Percentiles rank a stretch among this genome's conserved stretches.
Conservation (phyloP, 2,113 vertebrate genomes). For the Psammodynastes pulverulentus region DNA sequence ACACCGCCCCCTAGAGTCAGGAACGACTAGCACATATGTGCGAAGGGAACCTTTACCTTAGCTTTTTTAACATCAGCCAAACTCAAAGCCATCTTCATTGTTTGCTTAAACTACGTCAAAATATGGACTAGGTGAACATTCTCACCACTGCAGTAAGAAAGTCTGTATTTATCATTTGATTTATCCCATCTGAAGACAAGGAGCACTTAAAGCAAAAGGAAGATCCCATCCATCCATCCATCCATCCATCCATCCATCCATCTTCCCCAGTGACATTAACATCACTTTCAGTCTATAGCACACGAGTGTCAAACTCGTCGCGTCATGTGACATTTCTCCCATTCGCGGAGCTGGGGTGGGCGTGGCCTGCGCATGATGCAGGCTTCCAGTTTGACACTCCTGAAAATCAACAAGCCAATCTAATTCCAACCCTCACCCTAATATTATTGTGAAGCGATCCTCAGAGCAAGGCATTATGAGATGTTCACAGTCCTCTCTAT, state of each 20-base stretch:
- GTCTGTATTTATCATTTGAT: neutral
- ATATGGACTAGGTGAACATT: neutral
- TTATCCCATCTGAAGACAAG: neutral
- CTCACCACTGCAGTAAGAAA: neutral
- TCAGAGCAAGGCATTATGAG: neutral
- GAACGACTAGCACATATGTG: too few relatives aligned
- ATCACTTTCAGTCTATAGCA: neutral
- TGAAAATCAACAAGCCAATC: neutral
- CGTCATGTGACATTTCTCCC: too few relatives aligned
- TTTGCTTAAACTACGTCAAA: neutral
- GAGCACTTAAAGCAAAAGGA: neutral
- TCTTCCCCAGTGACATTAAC: neutral
- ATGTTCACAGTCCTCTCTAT: neutral
- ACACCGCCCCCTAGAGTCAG: too few relatives aligned
- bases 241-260: neutral
- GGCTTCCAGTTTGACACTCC: too few relatives aligned
- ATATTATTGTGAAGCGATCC: neutral
- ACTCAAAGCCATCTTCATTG: neutral
- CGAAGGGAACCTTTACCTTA: too few relatives aligned
- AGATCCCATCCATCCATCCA: neutral
- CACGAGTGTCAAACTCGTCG: too few relatives aligned
- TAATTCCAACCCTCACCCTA: neutral
- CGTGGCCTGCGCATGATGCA: too few relatives aligned
- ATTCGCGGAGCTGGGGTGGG: too few relatives aligned
- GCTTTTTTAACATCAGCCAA: neutral